Conservation (phyloP, 2,888 invertebrate genomes). For the Mimachlamys varia region DNA sequence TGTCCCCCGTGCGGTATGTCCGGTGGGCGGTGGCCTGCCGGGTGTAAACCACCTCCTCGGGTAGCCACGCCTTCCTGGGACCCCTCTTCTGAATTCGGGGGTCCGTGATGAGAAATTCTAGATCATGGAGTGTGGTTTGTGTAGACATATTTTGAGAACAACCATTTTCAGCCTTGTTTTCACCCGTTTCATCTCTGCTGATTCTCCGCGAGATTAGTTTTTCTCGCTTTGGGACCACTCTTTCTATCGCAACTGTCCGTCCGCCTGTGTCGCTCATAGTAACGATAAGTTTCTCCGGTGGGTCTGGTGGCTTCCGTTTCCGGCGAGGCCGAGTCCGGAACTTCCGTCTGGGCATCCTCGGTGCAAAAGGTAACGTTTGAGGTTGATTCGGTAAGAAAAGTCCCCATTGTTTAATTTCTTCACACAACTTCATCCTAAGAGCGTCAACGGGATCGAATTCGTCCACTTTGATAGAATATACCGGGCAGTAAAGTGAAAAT, state of each 20-base stretch:
- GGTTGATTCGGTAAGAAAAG: neutral
- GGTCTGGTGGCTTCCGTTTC: constrained; percentile 17
- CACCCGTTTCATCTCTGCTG: neutral
- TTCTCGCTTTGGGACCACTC: neutral
- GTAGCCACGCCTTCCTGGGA: neutral
- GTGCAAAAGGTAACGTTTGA: neutral
- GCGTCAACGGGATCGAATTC: neutral
- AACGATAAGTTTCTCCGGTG: neutral
- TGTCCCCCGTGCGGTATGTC: neutral
- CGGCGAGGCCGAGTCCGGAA: neutral
- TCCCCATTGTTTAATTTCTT: neutral
- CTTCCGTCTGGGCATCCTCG: neutral
- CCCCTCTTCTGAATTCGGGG: neutral
- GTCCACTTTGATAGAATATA: neutral
- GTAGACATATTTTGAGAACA: neutral
- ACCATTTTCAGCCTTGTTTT: neutral
- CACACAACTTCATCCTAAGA: neutral
- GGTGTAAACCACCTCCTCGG: neutral
- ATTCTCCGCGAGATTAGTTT: neutral
- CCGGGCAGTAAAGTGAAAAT: neutral
- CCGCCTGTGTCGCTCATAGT: neutral
- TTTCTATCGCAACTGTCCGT: neutral
- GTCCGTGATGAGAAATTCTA: neutral
- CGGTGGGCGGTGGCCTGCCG: neutral
- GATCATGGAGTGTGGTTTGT: neutral